phyloP scores from a whole-genome alignment of 2,113 vertebrate genomes.

The Chrysemys picta region DNA sequence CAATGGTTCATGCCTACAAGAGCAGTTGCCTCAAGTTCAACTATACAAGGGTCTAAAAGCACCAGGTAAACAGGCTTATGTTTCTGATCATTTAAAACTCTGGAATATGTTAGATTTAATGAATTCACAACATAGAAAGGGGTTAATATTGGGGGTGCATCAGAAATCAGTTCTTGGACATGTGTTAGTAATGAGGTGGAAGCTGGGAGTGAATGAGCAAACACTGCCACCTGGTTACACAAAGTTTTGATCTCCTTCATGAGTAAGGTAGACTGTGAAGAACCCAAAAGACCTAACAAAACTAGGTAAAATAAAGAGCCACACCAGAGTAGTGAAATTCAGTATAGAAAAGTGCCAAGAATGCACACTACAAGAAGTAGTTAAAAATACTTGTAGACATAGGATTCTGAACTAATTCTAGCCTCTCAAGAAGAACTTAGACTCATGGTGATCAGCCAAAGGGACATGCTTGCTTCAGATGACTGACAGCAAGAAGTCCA shows the following conservation, averaged over 20 bases:
- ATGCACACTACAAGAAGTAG: background rate
- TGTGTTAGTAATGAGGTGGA: accelerated
- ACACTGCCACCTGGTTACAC: background rate
- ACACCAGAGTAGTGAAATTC: background rate
- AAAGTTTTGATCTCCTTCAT: background rate
- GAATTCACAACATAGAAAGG: background rate
- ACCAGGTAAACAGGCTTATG: background rate
- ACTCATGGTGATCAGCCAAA: background rate
- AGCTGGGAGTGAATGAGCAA: background rate
- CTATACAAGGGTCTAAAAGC: background rate
- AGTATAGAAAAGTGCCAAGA: background rate
- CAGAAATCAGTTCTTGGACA: background rate
- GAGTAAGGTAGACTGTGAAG: background rate
- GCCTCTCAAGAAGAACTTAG: background rate
- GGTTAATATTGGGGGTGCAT: background rate
- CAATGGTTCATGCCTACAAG: background rate
- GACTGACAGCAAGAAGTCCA: background rate
- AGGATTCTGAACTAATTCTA: background rate
- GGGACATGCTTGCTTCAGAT: background rate
- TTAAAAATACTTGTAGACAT: background rate
- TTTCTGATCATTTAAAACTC: background rate
- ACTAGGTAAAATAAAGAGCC: background rate
- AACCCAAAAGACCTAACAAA: background rate
- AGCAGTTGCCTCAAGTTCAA: background rate
- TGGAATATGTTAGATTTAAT: background rate